Conservation (phyloP, 2,888 invertebrate genomes). For the Gibbula magus region DNA sequence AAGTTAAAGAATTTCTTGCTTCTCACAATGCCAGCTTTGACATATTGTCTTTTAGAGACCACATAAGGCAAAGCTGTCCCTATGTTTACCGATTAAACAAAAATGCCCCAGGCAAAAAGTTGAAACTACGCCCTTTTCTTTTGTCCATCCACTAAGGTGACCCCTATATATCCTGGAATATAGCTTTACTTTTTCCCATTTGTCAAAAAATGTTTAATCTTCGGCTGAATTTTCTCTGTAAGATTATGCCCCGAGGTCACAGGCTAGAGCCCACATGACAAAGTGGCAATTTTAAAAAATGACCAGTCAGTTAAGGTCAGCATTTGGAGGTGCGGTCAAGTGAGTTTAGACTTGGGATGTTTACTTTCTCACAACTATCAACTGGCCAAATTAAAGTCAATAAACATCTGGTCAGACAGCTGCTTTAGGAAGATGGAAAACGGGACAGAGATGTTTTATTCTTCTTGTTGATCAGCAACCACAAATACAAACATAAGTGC, state of each 20-base stretch:
- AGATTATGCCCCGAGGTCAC: conserved; percentile 20
- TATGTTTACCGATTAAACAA: conserved; percentile 24
- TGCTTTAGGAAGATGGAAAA: background rate
- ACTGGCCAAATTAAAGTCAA: conserved; percentile 12
- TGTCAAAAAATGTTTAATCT: conserved; percentile 23
- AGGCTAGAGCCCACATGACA: conserved; percentile 5
- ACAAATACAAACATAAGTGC: no score
- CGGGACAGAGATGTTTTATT: no score
- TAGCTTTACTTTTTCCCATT: conserved; percentile 23
- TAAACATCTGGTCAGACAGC: conserved; percentile 9
- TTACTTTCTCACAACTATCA: conserved; percentile 18
- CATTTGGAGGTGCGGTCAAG: background rate
- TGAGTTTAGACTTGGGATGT: background rate
- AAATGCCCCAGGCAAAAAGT: conserved; percentile 22
- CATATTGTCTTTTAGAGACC: conserved; percentile 9
- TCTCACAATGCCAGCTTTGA: conserved; percentile 2
- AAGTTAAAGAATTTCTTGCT: background rate
- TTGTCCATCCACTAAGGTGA: background rate
- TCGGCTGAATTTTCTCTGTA: conserved; percentile 15
- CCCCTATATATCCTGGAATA: conserved; percentile 20
- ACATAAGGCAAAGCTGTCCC: conserved; percentile 15
- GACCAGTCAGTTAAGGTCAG: conserved; percentile 11
- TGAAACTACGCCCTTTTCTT: conserved; percentile 10
- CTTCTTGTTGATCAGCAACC: no score
- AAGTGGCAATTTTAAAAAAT: conserved; percentile 25